Conservation (phyloP, 2,888 invertebrate genomes). For the Incurvaria masculella region DNA sequence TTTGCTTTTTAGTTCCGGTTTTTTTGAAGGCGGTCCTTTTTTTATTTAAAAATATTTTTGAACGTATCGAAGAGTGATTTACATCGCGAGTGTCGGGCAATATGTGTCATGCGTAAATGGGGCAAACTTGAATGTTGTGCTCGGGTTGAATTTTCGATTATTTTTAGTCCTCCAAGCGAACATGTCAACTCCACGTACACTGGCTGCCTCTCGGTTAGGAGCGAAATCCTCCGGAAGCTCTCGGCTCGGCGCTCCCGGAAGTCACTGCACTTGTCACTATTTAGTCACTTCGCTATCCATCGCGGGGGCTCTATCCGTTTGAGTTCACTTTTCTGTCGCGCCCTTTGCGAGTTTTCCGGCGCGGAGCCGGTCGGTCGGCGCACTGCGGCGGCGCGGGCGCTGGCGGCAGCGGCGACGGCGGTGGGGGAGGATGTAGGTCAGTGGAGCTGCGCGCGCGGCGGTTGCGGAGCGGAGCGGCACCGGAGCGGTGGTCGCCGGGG, state of each 20-base stretch:
- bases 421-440: not conserved
- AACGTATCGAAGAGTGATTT: no score
- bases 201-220: not conserved
- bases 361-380: not conserved
- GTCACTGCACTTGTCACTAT: not conserved
- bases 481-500: slow-evolving; percentile 30
- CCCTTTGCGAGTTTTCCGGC: not conserved
- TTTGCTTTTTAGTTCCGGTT: no score
- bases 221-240: not conserved
- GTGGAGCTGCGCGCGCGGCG: not conserved
- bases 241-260: not conserved
- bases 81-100: not conserved
- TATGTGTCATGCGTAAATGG: not conserved
- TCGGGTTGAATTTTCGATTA: not conserved
- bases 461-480: slow-evolving; percentile 33
- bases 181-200: not conserved
- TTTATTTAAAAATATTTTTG: no score
- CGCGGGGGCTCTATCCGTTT: not conserved
- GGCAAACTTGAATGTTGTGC: not conserved
- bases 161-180: not conserved
- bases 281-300: not conserved
- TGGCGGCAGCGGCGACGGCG: not conserved
- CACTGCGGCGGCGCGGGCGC: not conserved
- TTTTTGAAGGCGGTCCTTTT: no score
- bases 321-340: not conserved